Evolutionary conservation across 1,140 invertebrate genomes (phyloP).

Genomic region (Platorchestia sp.): DNA sequence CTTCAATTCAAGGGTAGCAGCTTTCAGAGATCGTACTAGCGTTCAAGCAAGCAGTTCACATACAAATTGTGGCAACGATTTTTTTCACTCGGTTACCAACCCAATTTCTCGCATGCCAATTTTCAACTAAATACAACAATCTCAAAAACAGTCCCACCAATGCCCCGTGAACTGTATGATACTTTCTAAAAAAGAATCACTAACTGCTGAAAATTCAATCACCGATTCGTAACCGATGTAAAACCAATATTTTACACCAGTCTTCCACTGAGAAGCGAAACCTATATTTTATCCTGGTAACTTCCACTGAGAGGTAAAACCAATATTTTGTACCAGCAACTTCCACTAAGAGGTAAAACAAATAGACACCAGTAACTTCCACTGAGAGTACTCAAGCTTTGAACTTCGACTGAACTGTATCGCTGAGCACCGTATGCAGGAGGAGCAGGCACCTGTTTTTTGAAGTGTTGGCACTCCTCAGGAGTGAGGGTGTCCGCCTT

Average conservation of each 20-base stretch:
- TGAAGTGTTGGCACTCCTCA: slow-evolving; percentile 95
- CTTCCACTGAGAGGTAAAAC: not conserved
- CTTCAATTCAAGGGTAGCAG: not conserved
- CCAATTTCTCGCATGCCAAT: not conserved
- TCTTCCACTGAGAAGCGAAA: no score
- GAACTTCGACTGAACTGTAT: not conserved
- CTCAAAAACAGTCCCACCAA: no score
- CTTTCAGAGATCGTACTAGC: no score
- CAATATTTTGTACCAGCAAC: not conserved
- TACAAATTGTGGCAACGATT: no score
- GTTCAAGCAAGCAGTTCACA: no score
- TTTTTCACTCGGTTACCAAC: not conserved
- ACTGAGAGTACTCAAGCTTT: not conserved
- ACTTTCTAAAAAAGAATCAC: no score
- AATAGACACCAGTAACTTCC: no score
- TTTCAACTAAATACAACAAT: no score
- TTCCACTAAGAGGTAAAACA: no score
- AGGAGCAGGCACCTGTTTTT: slow-evolving; percentile 83
- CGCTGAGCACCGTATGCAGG: not conserved
- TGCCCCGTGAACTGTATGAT: not conserved
- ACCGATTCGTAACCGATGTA: not conserved
- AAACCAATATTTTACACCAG: not conserved
- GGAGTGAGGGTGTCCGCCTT: slow-evolving; percentile 99
- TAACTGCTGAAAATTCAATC: no score
- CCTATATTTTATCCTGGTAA: no score